phyloP scores from a whole-genome alignment of 1,140 invertebrate species.

The Neomicropteryx cornuta region DNA sequence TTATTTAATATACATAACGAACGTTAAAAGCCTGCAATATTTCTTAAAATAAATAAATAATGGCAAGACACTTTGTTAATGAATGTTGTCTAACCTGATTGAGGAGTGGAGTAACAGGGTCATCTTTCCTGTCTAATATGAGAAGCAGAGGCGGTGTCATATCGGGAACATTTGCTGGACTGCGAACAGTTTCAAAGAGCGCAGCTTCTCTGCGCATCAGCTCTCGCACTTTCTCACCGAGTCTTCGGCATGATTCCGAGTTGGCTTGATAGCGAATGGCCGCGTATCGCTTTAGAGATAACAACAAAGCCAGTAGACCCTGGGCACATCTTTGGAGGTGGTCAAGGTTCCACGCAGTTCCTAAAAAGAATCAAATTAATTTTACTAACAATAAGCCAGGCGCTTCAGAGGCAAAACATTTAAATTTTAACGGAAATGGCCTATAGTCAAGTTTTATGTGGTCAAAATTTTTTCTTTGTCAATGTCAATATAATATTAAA shows the following conservation, averaged over 20 bases:
- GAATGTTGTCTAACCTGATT: no score
- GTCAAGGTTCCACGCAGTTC: conserved; percentile 62
- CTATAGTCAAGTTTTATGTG: no score
- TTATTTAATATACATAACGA: no score
- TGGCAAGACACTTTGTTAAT: no score
- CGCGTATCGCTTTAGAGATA: conserved; percentile 88
- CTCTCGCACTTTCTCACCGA: conserved; percentile 79
- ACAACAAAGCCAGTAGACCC: conserved; percentile 73
- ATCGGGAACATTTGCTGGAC: conserved; percentile 36
- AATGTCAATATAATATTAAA: no score
- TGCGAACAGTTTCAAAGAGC: conserved; percentile 69
- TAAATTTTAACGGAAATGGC: no score
- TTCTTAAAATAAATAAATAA: no score
- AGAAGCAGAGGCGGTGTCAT: conserved; percentile 67
- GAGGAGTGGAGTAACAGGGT: conserved; percentile 92
- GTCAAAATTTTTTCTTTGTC: no score
- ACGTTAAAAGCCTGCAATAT: no score
- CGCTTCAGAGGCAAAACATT: neutral
- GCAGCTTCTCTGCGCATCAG: conserved; percentile 77
- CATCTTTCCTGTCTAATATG: conserved; percentile 83
- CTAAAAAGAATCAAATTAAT: conserved; percentile 29
- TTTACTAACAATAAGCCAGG: neutral
- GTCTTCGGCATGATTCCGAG: conserved; percentile 71
- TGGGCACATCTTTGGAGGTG: conserved; percentile 68
- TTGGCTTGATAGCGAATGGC: conserved; percentile 85